Evolutionary conservation across 2,797 vertebrate genomes (phyloP).

Genomic region (Pygocentrus nattereri): DNA sequence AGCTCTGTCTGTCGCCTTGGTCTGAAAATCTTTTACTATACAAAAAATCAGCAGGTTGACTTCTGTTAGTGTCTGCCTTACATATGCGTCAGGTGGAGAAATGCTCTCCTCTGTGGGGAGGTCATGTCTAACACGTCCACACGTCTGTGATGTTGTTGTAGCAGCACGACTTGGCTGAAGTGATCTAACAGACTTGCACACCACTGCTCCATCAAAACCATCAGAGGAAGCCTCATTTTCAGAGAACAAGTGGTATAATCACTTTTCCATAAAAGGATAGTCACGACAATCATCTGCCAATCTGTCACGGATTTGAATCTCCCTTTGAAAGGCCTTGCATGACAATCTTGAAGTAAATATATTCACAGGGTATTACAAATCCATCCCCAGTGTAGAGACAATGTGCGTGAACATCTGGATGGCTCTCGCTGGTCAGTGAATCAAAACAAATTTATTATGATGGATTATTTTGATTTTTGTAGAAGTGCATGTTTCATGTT

Average conservation of each 20-base stretch:
- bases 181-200: background rate
- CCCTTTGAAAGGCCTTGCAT: background rate
- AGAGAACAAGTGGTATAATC: background rate
- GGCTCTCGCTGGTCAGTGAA: background rate
- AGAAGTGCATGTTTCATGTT: background rate
- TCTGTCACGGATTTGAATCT: background rate
- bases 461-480: background rate
- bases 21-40: too few relatives aligned
- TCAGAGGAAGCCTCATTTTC: background rate
- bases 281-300: background rate
- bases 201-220: background rate
- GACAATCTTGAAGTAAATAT: background rate
- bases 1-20: too few relatives aligned
- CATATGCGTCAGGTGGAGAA: too few relatives aligned
- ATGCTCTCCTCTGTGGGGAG: too few relatives aligned
- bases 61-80: too few relatives aligned
- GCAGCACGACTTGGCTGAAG: background rate
- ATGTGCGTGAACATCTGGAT: conserved; percentile 3
- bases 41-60: too few relatives aligned
- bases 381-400: background rate
- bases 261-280: background rate
- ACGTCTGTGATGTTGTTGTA: too few relatives aligned
- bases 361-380: background rate
- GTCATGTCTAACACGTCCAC: too few relatives aligned
- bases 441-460: background rate